Percentiles rank a stretch among this genome's conserved stretches.
These are phyloP conservation scores for Ichneumon xanthorius DNA, from an alignment of 2,888 invertebrate genomes.

Conservation along the genomic window DNA sequence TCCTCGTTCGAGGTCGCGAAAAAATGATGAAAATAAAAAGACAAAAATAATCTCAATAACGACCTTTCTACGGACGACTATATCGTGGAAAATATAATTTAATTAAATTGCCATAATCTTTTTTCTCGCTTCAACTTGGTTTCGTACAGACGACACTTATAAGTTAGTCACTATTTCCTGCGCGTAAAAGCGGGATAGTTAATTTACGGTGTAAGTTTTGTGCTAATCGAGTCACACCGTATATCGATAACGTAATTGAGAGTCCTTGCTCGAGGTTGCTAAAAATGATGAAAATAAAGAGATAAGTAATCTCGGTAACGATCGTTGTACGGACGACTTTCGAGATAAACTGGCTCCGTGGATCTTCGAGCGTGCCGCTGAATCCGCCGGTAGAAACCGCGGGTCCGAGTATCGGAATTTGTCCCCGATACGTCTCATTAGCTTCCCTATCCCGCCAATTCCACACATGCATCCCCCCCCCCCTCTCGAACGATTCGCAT, in stretches of 20 bases:
- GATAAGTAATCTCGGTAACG: slow-evolving; percentile 46
- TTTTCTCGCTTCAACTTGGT: too few relatives aligned
- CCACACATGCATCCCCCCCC: not conserved
- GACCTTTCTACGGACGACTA: too few relatives aligned
- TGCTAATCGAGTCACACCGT: not conserved
- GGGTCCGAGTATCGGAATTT: slow-evolving; percentile 77
- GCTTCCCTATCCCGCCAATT: slow-evolving; percentile 65
- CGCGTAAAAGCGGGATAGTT: not conserved
- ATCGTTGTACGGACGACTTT: slow-evolving; percentile 77
- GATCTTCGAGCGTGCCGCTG: slow-evolving; percentile 50
- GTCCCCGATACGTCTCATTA: slow-evolving; percentile 82
- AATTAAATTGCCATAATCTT: too few relatives aligned
- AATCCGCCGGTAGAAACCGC: slow-evolving; percentile 55
- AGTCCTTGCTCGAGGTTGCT: slow-evolving; percentile 42
- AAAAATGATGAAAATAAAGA: slow-evolving; percentile 23
- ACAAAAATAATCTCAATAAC: too few relatives aligned
- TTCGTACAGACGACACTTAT: too few relatives aligned
- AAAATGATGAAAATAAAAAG: slow-evolving; percentile 25
- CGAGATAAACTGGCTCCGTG: slow-evolving; percentile 76
- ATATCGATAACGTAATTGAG: slow-evolving; percentile 11
- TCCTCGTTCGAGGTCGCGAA: slow-evolving; percentile 37
- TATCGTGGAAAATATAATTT: too few relatives aligned
- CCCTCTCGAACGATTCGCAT: not conserved
- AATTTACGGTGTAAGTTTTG: not conserved
- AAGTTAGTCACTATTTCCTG: too few relatives aligned